Evolutionary conservation across 2,113 vertebrate species (phyloP), one percentile per base, ranked within the genome.

Genomic region (cat (Felis catus)): DNA sequence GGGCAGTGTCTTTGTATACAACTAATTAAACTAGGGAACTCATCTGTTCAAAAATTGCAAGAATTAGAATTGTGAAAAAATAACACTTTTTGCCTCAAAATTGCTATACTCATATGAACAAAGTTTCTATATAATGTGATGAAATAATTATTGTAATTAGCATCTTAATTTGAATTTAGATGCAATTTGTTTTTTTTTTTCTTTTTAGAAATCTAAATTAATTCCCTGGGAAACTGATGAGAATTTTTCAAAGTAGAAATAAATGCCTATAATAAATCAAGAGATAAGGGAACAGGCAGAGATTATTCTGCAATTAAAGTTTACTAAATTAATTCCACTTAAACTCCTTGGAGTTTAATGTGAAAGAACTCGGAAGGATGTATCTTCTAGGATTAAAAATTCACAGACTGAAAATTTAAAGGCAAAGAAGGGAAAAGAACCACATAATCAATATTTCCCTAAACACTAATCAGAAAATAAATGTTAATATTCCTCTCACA

Each of bases 101-200:
- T 95, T 97, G 95, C 97, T 98, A 53, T 95, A 70, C 96, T 98
- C 91, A 78, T 94, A 97, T 95, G 91, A 97, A 98, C 71, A 96
- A 98, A 98, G 97, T 99, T 98, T 98, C 98, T 97, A 95, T 98
- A 98, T 98, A 91, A 98, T 98, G 97, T 98, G 97, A 97, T 98
- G 97, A 98, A 98, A 98, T 98, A 99, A 99, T 99, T 98, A 98
- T 98, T 98, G 98, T 98, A 99, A 99, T 99, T 99, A 99, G 98
- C 97, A 93, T 97, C 98, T 98, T 98, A 98, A 98, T 98, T 98
- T 98, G 98, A 98, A 98, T 98, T 98, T 98, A 98, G 97, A 98
- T 98, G 97, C 76, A 94, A 97, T 98, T 98, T 97, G 55, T n/a
- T 36, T 27, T 86, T 85, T 36, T 91, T 97, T 95, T 92, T 74